Evolutionary conservation across 2,797 vertebrate genomes (phyloP).

Genomic region (Pitangus sulphuratus): DNA sequence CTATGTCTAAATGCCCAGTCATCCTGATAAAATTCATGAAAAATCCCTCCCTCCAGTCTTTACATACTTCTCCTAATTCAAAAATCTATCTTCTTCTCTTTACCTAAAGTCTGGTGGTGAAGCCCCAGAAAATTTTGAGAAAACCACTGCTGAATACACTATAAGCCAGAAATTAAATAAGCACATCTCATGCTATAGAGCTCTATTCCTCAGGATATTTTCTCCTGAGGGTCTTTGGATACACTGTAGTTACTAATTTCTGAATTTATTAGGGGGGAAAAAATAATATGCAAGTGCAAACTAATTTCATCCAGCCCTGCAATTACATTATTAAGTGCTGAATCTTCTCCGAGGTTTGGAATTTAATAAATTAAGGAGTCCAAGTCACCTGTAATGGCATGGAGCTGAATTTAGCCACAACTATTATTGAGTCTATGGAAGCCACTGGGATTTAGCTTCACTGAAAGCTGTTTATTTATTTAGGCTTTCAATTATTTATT

Average conservation of each 20-base stretch:
- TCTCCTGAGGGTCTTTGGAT: background rate
- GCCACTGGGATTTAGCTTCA: background rate
- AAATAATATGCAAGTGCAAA: background rate
- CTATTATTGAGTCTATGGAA: background rate
- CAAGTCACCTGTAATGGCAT: background rate
- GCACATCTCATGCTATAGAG: background rate
- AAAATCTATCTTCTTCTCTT: background rate
- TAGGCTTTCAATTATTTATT: background rate
- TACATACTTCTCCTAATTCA: background rate
- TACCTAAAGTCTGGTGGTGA: background rate
- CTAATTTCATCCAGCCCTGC: background rate
- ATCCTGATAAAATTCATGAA: conserved; percentile 8
- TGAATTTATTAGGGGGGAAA: background rate
- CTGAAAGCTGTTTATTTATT: background rate
- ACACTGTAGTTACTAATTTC: fast-evolving
- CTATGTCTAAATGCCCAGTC: conserved; percentile 40
- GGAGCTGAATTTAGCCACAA: background rate
- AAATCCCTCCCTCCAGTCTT: background rate
- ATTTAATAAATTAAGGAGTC: conserved; percentile 19
- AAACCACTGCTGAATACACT: background rate
- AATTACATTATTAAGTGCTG: background rate
- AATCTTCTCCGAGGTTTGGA: background rate
- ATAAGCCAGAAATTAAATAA: background rate
- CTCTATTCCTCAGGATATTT: background rate
- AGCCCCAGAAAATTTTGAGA: background rate